Conservation (phyloP, 2,797 vertebrate genomes). For the Liasis olivaceus region DNA sequence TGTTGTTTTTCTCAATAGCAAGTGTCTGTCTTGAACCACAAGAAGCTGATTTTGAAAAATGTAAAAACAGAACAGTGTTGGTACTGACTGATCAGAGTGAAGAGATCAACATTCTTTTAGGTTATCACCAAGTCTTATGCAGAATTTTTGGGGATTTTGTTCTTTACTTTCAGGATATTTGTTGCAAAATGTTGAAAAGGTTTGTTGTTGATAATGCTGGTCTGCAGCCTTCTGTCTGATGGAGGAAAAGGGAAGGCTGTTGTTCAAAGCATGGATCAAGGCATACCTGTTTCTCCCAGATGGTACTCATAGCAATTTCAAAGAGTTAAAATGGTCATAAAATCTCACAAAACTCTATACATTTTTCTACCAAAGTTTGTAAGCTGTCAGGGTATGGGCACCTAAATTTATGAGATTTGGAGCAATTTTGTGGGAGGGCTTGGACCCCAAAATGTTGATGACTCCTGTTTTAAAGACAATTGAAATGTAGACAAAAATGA, state of each 20-base stretch:
- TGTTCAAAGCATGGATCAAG: background rate
- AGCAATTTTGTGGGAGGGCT: too few relatives aligned
- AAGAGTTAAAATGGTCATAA: background rate
- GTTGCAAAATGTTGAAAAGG: background rate
- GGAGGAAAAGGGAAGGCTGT: background rate
- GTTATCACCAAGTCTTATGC: background rate
- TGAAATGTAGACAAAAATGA: background rate
- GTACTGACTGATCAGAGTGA: background rate
- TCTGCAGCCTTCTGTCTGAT: background rate
- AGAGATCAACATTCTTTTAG: background rate
- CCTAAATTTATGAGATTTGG: background rate
- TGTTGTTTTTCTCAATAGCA: background rate
- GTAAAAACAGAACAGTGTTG: background rate
- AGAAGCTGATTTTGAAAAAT: background rate
- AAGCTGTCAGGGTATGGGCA: background rate
- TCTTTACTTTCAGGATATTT: background rate
- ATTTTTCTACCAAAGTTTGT: background rate
- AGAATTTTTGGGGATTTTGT: background rate
- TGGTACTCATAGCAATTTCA: background rate
- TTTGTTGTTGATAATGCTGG: background rate
- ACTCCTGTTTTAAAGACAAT: background rate
- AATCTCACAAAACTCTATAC: background rate
- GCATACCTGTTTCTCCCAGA: background rate
- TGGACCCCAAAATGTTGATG: background rate
- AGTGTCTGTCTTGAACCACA: background rate